These are phyloP conservation scores for Saccostrea echinata DNA, from an alignment of 1,140 invertebrate genomes.

Conservation along the genomic window DNA sequence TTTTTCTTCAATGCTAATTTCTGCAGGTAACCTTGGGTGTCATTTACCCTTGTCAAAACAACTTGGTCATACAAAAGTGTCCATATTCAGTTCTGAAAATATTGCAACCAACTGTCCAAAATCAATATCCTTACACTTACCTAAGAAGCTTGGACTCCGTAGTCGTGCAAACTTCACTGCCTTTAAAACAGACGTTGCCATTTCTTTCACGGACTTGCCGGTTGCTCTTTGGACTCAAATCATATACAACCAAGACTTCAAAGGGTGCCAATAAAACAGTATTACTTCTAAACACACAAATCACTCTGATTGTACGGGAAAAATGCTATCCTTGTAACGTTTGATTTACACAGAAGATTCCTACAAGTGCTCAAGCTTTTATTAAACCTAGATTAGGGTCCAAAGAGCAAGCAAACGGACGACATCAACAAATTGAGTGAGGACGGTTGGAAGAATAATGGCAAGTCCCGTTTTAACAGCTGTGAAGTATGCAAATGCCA, in stretches of 20 bases:
- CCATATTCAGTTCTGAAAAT: background rate
- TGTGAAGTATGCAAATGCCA: conserved; percentile 12
- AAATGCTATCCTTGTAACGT: background rate
- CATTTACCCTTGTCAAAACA: background rate
- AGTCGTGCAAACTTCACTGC: conserved; percentile 8
- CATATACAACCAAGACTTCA: background rate
- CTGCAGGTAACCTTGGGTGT: background rate
- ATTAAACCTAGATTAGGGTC: background rate
- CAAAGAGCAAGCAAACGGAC: conserved; percentile 31
- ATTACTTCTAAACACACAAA: background rate
- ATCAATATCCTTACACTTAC: background rate
- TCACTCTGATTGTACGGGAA: background rate
- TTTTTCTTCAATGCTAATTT: background rate
- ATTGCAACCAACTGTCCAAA: background rate
- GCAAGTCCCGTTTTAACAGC: conserved; percentile 3
- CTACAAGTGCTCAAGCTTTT: background rate
- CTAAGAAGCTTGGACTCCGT: background rate
- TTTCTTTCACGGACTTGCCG: conserved; percentile 4
- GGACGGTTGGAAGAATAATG: background rate
- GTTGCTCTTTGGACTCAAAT: conserved; percentile 22
- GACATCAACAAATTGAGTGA: background rate
- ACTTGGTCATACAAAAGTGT: background rate
- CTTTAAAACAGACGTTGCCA: background rate
- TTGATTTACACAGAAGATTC: background rate
- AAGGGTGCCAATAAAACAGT: background rate